Conservation (phyloP, 2,888 invertebrate species). For the Ferdinandea cuprea region DNA sequence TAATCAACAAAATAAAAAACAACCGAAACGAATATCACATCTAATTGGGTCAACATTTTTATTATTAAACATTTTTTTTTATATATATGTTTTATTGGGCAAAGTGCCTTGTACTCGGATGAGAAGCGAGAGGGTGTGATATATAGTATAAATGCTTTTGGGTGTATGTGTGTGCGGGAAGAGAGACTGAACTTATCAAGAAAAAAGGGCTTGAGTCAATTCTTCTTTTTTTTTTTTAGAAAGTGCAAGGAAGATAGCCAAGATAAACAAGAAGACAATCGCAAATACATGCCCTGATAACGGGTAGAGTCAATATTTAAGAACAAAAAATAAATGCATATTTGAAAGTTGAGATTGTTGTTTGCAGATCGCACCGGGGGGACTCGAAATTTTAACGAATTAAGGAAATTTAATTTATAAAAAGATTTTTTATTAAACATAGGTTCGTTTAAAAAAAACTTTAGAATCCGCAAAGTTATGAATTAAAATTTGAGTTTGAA, state of each 20-base stretch:
- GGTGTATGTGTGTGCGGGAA: neutral
- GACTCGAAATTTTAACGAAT: neutral
- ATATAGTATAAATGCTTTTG: neutral
- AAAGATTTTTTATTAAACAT: slow-evolving; percentile 10
- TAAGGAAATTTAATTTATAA: neutral
- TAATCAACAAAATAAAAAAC: slow-evolving; percentile 52
- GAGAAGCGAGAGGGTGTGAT: slow-evolving; percentile 9
- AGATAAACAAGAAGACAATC: slow-evolving; percentile 38
- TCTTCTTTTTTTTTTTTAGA: slow-evolving; percentile 29
- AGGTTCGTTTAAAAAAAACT: neutral
- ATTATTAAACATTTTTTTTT: slow-evolving; percentile 52
- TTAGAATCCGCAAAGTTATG: neutral
- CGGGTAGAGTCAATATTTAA: slow-evolving; percentile 26
- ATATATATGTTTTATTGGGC: slow-evolving; percentile 35
- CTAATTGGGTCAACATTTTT: slow-evolving; percentile 68
- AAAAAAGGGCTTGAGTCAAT: slow-evolving; percentile 29
- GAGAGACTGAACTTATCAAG: slow-evolving; percentile 14
- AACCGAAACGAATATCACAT: slow-evolving; percentile 65
- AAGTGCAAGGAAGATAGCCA: slow-evolving; percentile 49
- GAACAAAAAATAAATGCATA: neutral
- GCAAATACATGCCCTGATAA: slow-evolving; percentile 40
- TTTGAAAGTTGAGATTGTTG: slow-evolving; percentile 13
- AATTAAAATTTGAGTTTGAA: neutral
- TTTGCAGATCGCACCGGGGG: slow-evolving; percentile 5
- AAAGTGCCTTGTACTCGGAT: slow-evolving; percentile 31